Percentiles rank a stretch among this genome's conserved stretches.
These are phyloP conservation scores for Heloderma charlesbogerti DNA, from an alignment of 2,113 vertebrate genomes.

Conservation along the genomic window DNA sequence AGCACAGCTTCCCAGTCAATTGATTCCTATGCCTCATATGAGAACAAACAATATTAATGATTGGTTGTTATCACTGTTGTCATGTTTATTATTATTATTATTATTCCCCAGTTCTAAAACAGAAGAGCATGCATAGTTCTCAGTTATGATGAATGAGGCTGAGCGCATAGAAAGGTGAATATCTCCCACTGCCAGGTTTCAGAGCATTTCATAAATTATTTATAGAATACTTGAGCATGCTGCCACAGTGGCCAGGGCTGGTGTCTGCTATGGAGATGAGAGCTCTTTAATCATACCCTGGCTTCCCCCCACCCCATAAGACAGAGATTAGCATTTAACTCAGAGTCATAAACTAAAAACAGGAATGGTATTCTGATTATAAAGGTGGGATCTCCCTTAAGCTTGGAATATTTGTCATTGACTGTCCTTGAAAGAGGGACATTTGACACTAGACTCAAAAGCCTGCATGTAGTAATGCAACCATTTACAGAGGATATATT, in stretches of 20 bases:
- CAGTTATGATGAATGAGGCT: conserved; percentile 56
- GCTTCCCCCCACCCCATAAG: conserved; percentile 1
- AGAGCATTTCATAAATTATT: conserved; percentile 61
- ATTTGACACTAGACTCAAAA: background rate
- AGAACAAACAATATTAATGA: background rate
- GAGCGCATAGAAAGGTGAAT: conserved; percentile 39
- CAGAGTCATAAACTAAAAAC: conserved; percentile 14
- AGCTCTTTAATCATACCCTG: conserved; percentile 33
- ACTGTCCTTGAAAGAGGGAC: conserved; percentile 14
- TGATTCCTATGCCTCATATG: background rate
- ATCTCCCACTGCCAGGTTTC: conserved; percentile 52
- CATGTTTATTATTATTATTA: background rate
- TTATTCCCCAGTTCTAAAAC: conserved; percentile 6
- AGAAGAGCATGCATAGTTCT: background rate
- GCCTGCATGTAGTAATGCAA: background rate
- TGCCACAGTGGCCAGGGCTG: conserved; percentile 18
- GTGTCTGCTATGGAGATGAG: conserved; percentile 12
- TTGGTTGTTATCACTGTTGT: conserved; percentile 17
- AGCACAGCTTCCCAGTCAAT: background rate
- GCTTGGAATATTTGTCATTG: background rate
- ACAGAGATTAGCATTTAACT: conserved; percentile 34
- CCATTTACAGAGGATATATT: background rate
- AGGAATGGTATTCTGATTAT: background rate
- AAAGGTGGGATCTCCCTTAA: conserved; percentile 20
- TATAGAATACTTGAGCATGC: conserved; percentile 38